Conservation (phyloP, 2,113 vertebrate genomes). For the Peucedramus taeniatus region DNA sequence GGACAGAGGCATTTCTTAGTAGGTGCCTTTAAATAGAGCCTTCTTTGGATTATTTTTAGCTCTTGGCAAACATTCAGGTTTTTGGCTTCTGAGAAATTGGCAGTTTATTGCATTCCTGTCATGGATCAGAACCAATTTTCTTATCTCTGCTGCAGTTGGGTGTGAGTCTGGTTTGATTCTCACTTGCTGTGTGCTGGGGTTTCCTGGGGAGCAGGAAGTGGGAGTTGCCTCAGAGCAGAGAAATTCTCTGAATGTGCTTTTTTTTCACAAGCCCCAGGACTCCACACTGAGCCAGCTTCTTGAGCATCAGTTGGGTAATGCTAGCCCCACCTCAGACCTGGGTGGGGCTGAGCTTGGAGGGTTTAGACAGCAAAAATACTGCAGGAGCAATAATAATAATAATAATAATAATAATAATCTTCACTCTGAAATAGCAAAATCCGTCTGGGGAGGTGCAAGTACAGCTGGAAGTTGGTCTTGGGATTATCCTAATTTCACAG, state of each 20-base stretch:
- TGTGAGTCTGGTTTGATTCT: background rate
- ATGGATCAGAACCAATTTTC: background rate
- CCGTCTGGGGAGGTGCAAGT: fast-evolving
- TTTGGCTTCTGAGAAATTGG: background rate
- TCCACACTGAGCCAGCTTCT: background rate
- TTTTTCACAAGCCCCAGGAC: background rate
- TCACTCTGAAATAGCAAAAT: background rate
- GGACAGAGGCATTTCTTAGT: background rate
- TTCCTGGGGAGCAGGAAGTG: slow-evolving; percentile 42
- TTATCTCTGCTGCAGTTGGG: slow-evolving; percentile 27
- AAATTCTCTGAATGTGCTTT: slow-evolving; percentile 2
- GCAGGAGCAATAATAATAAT: background rate
- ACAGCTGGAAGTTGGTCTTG: background rate
- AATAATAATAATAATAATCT: background rate
- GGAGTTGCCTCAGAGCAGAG: background rate
- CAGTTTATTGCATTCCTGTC: background rate
- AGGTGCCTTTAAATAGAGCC: background rate
- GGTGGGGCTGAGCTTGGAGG: background rate
- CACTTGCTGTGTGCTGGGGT: background rate
- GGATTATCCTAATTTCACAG: background rate
- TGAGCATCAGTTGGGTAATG: background rate
- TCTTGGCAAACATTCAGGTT: background rate
- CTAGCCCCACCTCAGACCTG: background rate
- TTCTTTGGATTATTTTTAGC: slow-evolving; percentile 17
- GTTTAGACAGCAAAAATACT: background rate